Evolutionary conservation across 2,113 vertebrate genomes (phyloP).

Genomic region (Balaenoptera acutorostrata): DNA sequence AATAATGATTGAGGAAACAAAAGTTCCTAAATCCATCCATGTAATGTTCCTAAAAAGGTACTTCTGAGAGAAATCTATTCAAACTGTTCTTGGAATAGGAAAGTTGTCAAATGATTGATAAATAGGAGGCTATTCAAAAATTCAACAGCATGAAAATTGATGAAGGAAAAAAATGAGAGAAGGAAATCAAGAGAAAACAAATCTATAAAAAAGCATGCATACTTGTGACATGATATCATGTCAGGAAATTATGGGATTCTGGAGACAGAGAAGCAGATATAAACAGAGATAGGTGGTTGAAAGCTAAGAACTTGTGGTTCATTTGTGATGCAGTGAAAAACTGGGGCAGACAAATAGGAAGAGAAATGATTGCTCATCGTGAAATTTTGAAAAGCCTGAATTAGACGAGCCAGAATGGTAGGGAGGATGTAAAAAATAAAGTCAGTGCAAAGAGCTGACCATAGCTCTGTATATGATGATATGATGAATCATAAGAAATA

Average conservation of each 20-base stretch:
- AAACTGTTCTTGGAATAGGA: not conserved
- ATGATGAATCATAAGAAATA: not conserved
- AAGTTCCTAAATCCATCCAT: not conserved
- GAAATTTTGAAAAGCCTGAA: not conserved
- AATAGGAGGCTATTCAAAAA: not conserved
- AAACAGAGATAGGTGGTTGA: not conserved
- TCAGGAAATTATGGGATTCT: not conserved
- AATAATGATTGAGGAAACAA: not conserved
- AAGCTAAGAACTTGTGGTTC: not conserved
- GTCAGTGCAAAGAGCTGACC: not conserved
- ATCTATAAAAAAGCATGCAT: not conserved
- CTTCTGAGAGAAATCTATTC: not conserved
- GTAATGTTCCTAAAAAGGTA: not conserved
- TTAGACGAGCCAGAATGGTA: not conserved
- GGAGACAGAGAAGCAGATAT: not conserved
- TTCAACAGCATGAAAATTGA: not conserved
- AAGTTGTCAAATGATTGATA: not conserved
- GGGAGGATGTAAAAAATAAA: not conserved
- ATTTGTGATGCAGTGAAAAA: not conserved
- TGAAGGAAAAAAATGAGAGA: not conserved
- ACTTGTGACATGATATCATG: not conserved
- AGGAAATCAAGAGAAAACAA: not conserved
- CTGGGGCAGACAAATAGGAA: not conserved
- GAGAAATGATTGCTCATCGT: not conserved
- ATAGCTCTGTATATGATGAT: not conserved